Conservation (phyloP, 2,888 invertebrate species). For the Trypoxylon attenuatum region DNA sequence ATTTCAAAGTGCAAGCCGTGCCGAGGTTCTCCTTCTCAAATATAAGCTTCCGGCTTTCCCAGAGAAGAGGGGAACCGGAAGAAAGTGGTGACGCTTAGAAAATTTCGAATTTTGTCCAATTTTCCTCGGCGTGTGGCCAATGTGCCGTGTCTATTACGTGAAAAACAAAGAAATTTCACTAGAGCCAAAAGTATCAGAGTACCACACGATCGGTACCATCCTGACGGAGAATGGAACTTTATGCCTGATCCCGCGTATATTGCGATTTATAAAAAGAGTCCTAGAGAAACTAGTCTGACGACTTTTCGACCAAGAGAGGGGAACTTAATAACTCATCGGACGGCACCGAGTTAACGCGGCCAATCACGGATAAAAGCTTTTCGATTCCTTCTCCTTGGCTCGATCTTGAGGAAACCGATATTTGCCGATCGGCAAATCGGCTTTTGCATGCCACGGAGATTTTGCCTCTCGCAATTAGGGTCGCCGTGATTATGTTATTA, state of each 20-base stretch:
- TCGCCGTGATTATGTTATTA: slow-evolving; percentile 22
- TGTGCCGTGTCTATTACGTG: no score
- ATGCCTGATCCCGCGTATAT: no score
- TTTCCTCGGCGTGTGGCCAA: not conserved
- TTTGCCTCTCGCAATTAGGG: slow-evolving; percentile 22
- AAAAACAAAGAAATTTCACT: no score
- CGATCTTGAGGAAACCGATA: slow-evolving; percentile 24
- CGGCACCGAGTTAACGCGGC: slow-evolving; percentile 59
- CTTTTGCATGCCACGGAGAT: slow-evolving; percentile 17
- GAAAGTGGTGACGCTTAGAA: not conserved
- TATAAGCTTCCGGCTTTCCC: not conserved
- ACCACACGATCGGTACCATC: no score
- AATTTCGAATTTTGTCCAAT: not conserved
- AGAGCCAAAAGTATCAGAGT: no score
- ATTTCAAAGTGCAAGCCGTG: no score
- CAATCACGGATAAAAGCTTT: slow-evolving; percentile 51
- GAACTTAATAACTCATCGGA: no score
- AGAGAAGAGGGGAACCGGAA: not conserved
- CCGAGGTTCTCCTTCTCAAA: no score
- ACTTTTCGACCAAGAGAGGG: no score
- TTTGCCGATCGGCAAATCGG: slow-evolving; percentile 46
- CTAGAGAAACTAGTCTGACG: no score
- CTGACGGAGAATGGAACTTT: no score
- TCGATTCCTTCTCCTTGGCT: slow-evolving; percentile 8
- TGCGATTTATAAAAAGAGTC: no score